Base-by-base conservation (phyloP, 2,888 invertebrate species). In the Bugula neritina region DNA sequence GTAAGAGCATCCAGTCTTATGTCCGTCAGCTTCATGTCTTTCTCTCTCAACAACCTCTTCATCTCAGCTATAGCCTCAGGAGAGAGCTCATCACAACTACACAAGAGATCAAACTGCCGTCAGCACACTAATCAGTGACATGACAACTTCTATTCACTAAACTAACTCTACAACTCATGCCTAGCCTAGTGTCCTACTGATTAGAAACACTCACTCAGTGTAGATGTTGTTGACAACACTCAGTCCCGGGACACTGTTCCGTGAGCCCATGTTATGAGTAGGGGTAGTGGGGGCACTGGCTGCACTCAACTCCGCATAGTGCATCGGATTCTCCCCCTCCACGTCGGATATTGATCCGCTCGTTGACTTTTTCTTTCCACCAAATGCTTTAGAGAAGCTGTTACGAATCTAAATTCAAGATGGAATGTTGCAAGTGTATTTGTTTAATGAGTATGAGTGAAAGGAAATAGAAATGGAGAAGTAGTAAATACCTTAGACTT, bases 361-460 rank as follows among this genome's bases (percentile, higher is more conserved):
- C 2, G 58, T 29, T 58, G 77, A 78, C 74, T 80, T 80, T 77
- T 82, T 82, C 73, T 77, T 80, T 75, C 92, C 88, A 25, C 93
- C 93, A 86, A 98, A 98, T 27, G 97, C 98, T 86, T 97, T 96
- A 77, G 94, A 95, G 86, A 99, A 96, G 52, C 97, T 97, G 83
- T 94, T 95, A 72, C 97, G 89, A 75, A 98, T 87, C 92, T 87
- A 82, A 43, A 76, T 75, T 17, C 29, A 34, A 31, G 21, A 35
- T 31, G 3, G 29, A 63, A n/a, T n/a, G n/a, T n/a, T n/a, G n/a
- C n/a, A n/a, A n/a, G n/a, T n/a, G n/a, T n/a, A n/a, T n/a, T n/a
- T n/a, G n/a, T n/a, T n/a, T n/a, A n/a, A n/a, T n/a, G n/a, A n/a
- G n/a, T n/a, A 71, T 27, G 21, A 13, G 57, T 58, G 71, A n/a